phyloP scores from a whole-genome alignment of 2,797 vertebrate species.

The Botia almorhae region DNA sequence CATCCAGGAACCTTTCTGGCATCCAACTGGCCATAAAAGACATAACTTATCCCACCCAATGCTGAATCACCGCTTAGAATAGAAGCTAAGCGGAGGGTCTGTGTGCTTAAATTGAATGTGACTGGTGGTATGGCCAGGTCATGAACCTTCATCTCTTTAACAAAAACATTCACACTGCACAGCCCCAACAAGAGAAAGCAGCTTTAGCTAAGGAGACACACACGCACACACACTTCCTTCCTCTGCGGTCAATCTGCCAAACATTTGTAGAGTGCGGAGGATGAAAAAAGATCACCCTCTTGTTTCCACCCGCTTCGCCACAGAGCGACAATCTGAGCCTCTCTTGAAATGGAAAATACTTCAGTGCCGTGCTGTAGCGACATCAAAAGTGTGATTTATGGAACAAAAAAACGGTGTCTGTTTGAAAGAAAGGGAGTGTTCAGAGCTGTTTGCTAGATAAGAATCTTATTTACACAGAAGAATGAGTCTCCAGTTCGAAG shows the following conservation, averaged over 20 bases:
- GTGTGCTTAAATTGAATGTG: constrained; percentile 75
- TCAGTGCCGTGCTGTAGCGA: constrained; percentile 26
- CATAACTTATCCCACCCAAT: constrained; percentile 53
- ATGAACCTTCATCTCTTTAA: constrained; percentile 77
- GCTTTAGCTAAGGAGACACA: constrained; percentile 57
- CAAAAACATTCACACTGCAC: constrained; percentile 79
- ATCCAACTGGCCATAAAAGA: constrained; percentile 58
- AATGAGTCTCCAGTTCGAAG: constrained; percentile 46
- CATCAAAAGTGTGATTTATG: constrained; percentile 30
- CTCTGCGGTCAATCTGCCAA: constrained; percentile 61
- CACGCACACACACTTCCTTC: constrained; percentile 57
- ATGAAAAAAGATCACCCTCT: constrained; percentile 52
- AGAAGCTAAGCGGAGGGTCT: constrained; percentile 53
- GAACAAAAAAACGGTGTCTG: not conserved
- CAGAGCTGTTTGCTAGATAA: constrained; percentile 48
- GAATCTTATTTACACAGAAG: constrained; percentile 57
- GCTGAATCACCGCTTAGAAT: constrained; percentile 20
- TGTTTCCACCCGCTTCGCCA: constrained; percentile 43
- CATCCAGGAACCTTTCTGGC: constrained; percentile 10
- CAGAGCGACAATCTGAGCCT: constrained; percentile 50
- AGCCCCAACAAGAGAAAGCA: constrained; percentile 72
- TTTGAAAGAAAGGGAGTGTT: constrained; percentile 45
- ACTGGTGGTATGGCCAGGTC: constrained; percentile 79
- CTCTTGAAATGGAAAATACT: constrained; percentile 48
- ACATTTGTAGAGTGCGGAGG: constrained; percentile 56